Conservation (phyloP, 2,797 vertebrate genomes). For the Epinephelus awoara region DNA sequence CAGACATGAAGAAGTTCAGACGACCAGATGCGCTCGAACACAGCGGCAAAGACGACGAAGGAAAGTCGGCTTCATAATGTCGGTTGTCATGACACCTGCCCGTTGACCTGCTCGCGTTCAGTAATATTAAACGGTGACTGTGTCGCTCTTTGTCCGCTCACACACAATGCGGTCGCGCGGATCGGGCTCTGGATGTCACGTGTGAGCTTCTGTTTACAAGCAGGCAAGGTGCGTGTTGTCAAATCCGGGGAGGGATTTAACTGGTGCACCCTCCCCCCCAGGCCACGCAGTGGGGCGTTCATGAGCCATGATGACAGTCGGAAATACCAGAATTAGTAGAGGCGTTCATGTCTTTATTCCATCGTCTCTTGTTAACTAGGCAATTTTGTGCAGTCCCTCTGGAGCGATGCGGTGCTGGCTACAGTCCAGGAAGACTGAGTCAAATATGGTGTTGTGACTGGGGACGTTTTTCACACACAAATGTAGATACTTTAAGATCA, state of each 20-base stretch:
- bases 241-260: slow-evolving; percentile 76
- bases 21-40: slow-evolving; percentile 17
- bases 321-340: not conserved
- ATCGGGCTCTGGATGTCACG: slow-evolving; percentile 84
- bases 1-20: slow-evolving; percentile 48
- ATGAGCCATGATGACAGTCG: rapidly evolving
- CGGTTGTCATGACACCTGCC: slow-evolving; percentile 63
- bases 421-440: too few species aligned
- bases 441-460: too few species aligned
- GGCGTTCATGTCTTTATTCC: too few species aligned
- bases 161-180: slow-evolving; percentile 78
- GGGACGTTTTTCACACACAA: too few species aligned
- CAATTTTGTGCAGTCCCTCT: too few species aligned
- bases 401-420: too few species aligned
- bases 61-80: slow-evolving; percentile 24
- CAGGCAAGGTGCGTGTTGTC: slow-evolving; percentile 74
- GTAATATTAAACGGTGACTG: not conserved
- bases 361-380: too few species aligned
- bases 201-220: slow-evolving; percentile 93
- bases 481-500: too few species aligned
- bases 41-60: slow-evolving; percentile 2
- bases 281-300: slow-evolving; percentile 40
- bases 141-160: slow-evolving; percentile 65
- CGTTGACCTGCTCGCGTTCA: slow-evolving; percentile 59
- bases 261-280: slow-evolving; percentile 2